Base-by-base conservation (phyloP, 53 echinoderm and acorn worm genomes). In the Echinometra lucunter region DNA sequence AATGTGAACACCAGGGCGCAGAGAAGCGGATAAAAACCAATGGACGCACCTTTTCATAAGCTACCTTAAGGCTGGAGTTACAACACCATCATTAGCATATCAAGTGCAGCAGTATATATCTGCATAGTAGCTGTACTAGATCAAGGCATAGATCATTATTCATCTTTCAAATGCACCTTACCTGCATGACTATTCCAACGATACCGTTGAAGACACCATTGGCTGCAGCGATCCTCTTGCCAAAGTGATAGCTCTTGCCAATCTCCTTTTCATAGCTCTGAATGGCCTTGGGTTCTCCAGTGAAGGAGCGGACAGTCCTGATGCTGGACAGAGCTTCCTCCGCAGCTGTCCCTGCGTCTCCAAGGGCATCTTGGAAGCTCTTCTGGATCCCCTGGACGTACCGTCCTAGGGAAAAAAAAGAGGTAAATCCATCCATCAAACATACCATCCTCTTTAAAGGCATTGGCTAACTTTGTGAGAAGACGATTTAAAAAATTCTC, bases 301-400 rank as follows among this genome's bases (percentile, higher is more conserved):
- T 72, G 95, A 98, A 98, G 2, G 97, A 97, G 9, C 99, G 89
- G 4, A 99, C 99, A 21, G 98, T 99, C 35, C 99, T 90, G 82
- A 99, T 98, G 58, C 97, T 99, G 34, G 99, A 98, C 94, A 99
- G 97, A 57, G 95, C 93, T 69, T 99, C 99, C 89, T 99, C 99
- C 3, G 99, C 99, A 2, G 97, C 97, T 0, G 97, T 97, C 5
- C 99, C 96, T 17, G 99, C 99, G 83, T 93, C 97, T 5, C 95
- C 99, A 9, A 99, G 91, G 0, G 97, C 98, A 95, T 99, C 99
- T 82, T 99, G 99, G 72, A 99, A 99, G 37, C 95, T 97, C 92
- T 99, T 96, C 30, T 89, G 96, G 17, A 99, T 87, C 21, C 27
- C 69, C 91, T 98, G 96, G 66, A 97, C 95, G 70, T 97, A 99